Evolutionary conservation across 1,140 invertebrate genomes (phyloP).

Genomic region (Reticulitermes speratus): DNA sequence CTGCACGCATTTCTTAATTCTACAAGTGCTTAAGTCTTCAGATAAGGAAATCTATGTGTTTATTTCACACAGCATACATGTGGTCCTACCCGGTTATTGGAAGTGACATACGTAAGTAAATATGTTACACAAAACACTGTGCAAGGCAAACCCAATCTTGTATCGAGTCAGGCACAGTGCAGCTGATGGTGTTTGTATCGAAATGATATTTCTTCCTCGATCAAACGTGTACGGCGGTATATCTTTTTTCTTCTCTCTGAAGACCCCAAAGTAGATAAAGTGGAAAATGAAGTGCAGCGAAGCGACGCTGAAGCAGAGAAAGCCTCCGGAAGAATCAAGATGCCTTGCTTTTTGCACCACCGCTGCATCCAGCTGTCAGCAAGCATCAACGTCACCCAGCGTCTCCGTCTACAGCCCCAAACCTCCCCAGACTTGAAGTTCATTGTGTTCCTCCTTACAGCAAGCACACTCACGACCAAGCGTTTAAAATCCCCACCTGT

Average conservation of each 20-base stretch:
- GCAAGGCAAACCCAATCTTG: background rate
- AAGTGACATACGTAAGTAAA: background rate
- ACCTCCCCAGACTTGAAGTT: background rate
- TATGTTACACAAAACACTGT: background rate
- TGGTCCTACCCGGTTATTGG: background rate
- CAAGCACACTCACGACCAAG: too few species aligned
- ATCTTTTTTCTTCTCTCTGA: background rate
- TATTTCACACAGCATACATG: background rate
- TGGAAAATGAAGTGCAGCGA: constrained; percentile 15
- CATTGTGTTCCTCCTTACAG: background rate
- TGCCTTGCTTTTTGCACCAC: background rate
- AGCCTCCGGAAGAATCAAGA: background rate
- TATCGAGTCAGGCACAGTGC: background rate
- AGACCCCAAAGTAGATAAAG: background rate
- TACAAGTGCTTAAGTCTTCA: too few species aligned
- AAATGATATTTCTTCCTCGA: background rate
- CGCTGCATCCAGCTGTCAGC: background rate
- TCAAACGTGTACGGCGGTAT: background rate
- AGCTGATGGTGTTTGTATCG: background rate
- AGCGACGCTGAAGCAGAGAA: background rate
- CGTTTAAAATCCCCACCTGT: too few species aligned
- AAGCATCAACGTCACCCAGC: background rate
- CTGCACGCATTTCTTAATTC: too few species aligned
- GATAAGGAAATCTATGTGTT: too few species aligned
- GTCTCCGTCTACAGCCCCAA: background rate